Percentiles rank a stretch among this genome's conserved stretches.
These are phyloP conservation scores for Misgurnus anguillicaudatus DNA, from an alignment of 2,113 vertebrate genomes.

Conservation along the genomic window DNA sequence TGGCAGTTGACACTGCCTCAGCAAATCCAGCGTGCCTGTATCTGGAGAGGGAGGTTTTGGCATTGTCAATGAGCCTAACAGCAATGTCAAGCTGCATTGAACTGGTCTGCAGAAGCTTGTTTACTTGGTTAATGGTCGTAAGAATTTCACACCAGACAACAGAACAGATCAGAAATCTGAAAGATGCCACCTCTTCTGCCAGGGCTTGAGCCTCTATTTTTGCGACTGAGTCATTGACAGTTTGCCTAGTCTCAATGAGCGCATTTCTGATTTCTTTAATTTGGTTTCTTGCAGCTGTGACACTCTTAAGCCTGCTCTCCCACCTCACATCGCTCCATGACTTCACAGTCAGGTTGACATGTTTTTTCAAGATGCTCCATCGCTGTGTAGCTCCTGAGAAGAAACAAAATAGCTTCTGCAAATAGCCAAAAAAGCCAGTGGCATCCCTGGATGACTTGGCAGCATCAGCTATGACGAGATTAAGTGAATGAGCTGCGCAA, in stretches of 20 bases:
- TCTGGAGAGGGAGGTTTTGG: neutral
- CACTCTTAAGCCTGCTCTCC: conserved; percentile 21
- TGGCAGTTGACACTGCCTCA: conserved; percentile 15
- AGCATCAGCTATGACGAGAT: conserved; percentile 11
- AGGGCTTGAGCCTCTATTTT: conserved; percentile 35
- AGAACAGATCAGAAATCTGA: conserved; percentile 30
- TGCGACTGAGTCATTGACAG: conserved; percentile 6
- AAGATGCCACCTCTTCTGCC: conserved; percentile 33
- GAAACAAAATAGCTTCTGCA: conserved; percentile 30
- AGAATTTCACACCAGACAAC: conserved; percentile 33
- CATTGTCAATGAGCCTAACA: neutral
- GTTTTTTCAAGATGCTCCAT: neutral
- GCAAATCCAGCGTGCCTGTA: conserved; percentile 27
- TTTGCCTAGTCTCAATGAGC: conserved; percentile 18
- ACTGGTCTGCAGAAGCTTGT: conserved; percentile 16
- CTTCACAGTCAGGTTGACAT: neutral
- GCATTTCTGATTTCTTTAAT: neutral
- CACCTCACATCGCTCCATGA: neutral
- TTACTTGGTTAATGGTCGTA: conserved; percentile 9
- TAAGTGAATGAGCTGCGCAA: neutral
- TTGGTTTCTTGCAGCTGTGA: neutral
- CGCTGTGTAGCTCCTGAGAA: neutral
- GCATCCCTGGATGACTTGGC: conserved; percentile 26
- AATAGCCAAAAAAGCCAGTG: conserved; percentile 16
- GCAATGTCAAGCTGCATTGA: conserved; percentile 14